Conservation (phyloP, 2,888 invertebrate species). For the Eupithecia exiguata region DNA sequence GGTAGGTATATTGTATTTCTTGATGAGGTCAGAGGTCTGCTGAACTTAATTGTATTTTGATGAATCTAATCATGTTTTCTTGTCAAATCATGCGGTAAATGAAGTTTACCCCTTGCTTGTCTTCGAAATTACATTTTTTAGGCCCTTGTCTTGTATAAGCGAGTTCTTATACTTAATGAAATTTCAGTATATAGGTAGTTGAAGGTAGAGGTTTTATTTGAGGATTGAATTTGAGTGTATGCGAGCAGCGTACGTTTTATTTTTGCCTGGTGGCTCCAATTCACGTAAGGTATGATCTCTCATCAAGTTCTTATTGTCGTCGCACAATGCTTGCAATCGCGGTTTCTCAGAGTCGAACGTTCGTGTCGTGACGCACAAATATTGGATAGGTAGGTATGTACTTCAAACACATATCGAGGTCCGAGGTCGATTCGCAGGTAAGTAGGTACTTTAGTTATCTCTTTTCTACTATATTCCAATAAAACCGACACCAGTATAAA, state of each 20-base stretch:
- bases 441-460: not conserved
- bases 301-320: constrained; percentile 68
- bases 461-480: not conserved
- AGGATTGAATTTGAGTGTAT: constrained; percentile 21
- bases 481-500: not conserved
- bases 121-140: constrained; percentile 41
- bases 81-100: constrained; percentile 79
- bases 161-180: constrained; percentile 25
- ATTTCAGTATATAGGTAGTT: constrained; percentile 6
- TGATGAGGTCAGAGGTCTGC: constrained; percentile 53
- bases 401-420: not conserved
- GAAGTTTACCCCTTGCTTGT: constrained; percentile 61
- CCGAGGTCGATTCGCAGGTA: not conserved
- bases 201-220: constrained; percentile 4
- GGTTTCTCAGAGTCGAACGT: constrained; percentile 40
- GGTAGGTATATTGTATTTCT: constrained; percentile 38
- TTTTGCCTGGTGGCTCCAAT: constrained; percentile 20
- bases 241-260: constrained; percentile 24
- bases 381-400: too few species aligned
- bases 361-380: constrained; percentile 10
- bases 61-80: constrained; percentile 70
- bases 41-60: constrained; percentile 76
- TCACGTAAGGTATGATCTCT: constrained; percentile 50
- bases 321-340: constrained; percentile 70
- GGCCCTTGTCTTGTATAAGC: constrained; percentile 26